Conservation (phyloP, 2,113 vertebrate species). For the Maccullochella peelii region DNA sequence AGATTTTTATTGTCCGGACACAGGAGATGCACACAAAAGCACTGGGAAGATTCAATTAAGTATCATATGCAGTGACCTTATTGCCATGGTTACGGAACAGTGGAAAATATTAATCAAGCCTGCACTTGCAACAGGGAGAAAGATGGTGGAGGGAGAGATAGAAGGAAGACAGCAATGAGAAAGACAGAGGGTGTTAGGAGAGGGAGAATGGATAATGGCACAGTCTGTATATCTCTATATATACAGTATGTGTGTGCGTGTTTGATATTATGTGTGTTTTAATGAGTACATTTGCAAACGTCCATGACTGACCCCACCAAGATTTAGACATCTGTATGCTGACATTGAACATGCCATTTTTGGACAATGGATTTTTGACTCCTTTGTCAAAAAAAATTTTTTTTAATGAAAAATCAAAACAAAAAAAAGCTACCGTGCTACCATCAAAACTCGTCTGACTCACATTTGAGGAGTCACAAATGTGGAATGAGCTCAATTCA, state of each 20-base stretch:
- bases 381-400: constrained; percentile 28
- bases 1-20: constrained; percentile 86
- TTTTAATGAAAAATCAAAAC: constrained; percentile 9
- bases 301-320: constrained; percentile 31
- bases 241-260: constrained; percentile 8
- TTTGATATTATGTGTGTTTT: constrained; percentile 65
- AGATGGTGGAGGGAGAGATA: constrained; percentile 70
- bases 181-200: constrained; percentile 53
- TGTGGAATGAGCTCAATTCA: constrained; percentile 68
- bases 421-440: constrained; percentile 5
- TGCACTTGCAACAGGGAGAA: constrained; percentile 79
- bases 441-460: constrained; percentile 43
- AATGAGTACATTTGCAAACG: constrained; percentile 60
- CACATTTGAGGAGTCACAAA: constrained; percentile 56
- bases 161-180: constrained; percentile 60
- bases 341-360: constrained; percentile 46
- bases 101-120: constrained; percentile 99
- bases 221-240: constrained; percentile 16
- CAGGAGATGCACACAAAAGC: constrained; percentile 87
- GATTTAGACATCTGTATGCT: constrained; percentile 45
- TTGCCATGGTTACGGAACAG: constrained; percentile 99
- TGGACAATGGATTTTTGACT: constrained; percentile 41
- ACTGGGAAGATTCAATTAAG: constrained; percentile 99
- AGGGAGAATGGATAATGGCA: constrained; percentile 55
- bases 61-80: constrained; percentile 99